A percentile compares a stretch with the other conserved stretches of the same genome.
These are phyloP conservation scores for Dipodomys stephensi DNA, from an alignment of 2,113 vertebrate genomes.

Conservation along the genomic window DNA sequence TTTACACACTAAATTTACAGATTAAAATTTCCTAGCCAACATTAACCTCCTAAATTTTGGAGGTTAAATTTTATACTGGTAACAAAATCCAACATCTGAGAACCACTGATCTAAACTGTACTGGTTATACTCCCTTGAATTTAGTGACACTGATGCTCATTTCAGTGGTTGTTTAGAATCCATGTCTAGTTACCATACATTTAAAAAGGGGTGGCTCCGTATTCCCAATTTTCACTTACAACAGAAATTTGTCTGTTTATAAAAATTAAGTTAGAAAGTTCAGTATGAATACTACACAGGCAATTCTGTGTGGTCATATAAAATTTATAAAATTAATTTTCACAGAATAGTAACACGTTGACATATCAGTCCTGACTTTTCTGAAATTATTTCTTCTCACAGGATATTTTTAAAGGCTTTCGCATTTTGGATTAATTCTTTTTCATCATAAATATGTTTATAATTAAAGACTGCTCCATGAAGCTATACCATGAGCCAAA, in stretches of 20 bases:
- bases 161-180: background rate
- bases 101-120: background rate
- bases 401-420: constrained; percentile 28
- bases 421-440: constrained; percentile 42
- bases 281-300: background rate
- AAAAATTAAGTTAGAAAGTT: background rate
- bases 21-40: background rate
- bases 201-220: background rate
- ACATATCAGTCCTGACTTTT: constrained; percentile 10
- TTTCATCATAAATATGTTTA: constrained; percentile 46
- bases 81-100: constrained; percentile 15
- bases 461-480: constrained; percentile 30
- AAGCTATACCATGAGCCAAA: background rate
- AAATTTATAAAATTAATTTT: constrained; percentile 37
- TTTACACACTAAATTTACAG: constrained; percentile 2
- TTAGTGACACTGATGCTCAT: no score
- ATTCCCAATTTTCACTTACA: background rate
- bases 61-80: background rate
- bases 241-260: background rate
- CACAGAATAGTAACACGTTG: background rate
- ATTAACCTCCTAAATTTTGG: background rate
- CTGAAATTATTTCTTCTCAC: background rate
- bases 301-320: background rate
- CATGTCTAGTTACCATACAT: background rate
- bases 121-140: background rate